Percentiles rank a stretch among this genome's conserved stretches.
Conservation (phyloP, 2,113 vertebrate species). For the Coregonus clupeaformis region DNA sequence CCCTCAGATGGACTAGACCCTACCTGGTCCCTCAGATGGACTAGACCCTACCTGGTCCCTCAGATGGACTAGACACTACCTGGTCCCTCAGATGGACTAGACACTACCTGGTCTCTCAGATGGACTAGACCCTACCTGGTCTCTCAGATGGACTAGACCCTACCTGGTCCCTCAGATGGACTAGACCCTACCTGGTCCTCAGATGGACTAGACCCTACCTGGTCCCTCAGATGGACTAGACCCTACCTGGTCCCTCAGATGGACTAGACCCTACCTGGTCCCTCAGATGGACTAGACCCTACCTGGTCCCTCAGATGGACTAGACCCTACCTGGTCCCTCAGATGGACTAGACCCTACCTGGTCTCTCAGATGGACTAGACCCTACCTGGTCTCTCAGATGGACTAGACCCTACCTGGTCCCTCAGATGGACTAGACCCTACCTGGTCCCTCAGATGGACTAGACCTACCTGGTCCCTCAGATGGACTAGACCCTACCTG, state of each 20-base stretch:
- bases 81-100: neutral
- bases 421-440: neutral
- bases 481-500: neutral
- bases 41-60: conserved; percentile 1
- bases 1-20: neutral
- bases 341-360: neutral
- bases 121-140: conserved; percentile 3
- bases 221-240: neutral
- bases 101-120: conserved; percentile 1
- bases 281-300: neutral
- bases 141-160: neutral
- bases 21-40: neutral
- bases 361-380: neutral
- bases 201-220: neutral
- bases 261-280: conserved; percentile 5
- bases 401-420: conserved; percentile 5
- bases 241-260: neutral
- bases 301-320: neutral
- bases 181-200: neutral
- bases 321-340: neutral
- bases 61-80: neutral
- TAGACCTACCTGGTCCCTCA: neutral
- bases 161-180: neutral
- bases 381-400: neutral
- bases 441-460: neutral